Evolutionary conservation across 2,888 invertebrate genomes (phyloP).

Genomic region (Heteromurus nitidus): DNA sequence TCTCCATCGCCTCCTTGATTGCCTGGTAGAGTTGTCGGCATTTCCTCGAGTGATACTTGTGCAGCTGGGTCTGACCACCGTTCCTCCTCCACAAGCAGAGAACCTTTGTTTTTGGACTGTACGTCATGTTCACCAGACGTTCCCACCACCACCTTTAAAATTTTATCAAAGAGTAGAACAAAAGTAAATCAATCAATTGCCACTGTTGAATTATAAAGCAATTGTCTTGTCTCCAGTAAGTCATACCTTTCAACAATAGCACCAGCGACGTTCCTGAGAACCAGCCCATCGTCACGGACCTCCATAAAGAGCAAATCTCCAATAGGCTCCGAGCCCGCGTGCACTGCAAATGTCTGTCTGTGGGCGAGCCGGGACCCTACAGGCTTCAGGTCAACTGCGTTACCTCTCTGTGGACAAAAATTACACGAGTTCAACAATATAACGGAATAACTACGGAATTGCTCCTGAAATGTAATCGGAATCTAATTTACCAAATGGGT

Average conservation of each 20-base stretch:
- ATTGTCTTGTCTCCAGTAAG: no score
- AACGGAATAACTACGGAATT: no score
- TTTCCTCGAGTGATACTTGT: slow-evolving; percentile 99
- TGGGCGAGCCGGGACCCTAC: slow-evolving; percentile 95
- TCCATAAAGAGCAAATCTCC: slow-evolving; percentile 93
- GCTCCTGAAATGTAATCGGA: not conserved
- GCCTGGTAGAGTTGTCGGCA: slow-evolving; percentile 87
- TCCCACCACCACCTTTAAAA: slow-evolving; percentile 97
- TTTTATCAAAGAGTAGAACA: no score
- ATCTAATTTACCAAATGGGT: slow-evolving; percentile 86
- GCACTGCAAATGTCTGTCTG: slow-evolving; percentile 98
- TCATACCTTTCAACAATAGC: slow-evolving; percentile 86
- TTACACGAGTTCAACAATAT: not conserved
- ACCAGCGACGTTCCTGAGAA: slow-evolving; percentile 87
- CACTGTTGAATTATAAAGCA: no score
- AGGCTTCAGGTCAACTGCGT: slow-evolving; percentile 97
- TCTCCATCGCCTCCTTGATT: slow-evolving; percentile 99
- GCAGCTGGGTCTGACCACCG: slow-evolving; percentile 94
- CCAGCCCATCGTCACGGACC: slow-evolving; percentile 96
- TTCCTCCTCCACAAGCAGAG: slow-evolving; percentile 97
- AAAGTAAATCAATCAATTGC: no score
- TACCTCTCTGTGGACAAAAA: slow-evolving; percentile 86
- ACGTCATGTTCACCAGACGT: slow-evolving; percentile 98
- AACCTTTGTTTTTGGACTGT: slow-evolving; percentile 98
- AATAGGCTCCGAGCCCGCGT: slow-evolving; percentile 93